Evolutionary conservation across 2,113 vertebrate species (phyloP), one percentile per base, ranked within the genome.

Genomic region (Plotosus lineatus): DNA sequence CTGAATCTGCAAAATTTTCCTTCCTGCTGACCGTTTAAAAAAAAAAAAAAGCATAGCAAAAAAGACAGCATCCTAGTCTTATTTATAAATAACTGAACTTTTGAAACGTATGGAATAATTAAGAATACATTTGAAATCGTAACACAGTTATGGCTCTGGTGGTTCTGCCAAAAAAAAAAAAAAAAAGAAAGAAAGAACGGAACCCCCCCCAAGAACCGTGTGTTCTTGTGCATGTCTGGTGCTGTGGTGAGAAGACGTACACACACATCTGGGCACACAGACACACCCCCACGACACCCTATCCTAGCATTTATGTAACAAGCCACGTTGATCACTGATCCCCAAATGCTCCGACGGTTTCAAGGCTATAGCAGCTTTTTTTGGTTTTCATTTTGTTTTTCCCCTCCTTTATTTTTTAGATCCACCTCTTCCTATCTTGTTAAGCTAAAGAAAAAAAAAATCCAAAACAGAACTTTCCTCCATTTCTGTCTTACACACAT

Each of bases 321-420:
- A 88, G 89, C 91, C 90, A 87, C 88, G 82, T 65, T 75, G 80
- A 92, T 91, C 88, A 87, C 63, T 85, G n/a, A n/a, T n/a, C n/a
- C n/a, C n/a, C n/a, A n/a, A 88, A 85, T 81, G 83, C 87, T 88
- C 88, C 79, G 90, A 90, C 88, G 88, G 83, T 83, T 87, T 74
- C 80, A 89, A 91, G 85, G 84, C 84, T 86, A 81, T 91, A 93
- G 92, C 92, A 92, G 91, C 91, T 92, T 91, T 91, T 92, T 89
- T 91, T 90, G 65, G 12, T 82, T 83, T 84, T 50, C 83, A 74
- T 88, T 86, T 86, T 82, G 75, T 88, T 83, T 83, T 84, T 76
- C 50, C 60, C 72, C 78, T 46, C 38, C 83, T 78, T 79, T 78
- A 44, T 77, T 51, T 51, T 36, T 48, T 69, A 40, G 77, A 68